Base-by-base conservation (phyloP, 2,888 invertebrate species). In the Volucella bombylans region DNA sequence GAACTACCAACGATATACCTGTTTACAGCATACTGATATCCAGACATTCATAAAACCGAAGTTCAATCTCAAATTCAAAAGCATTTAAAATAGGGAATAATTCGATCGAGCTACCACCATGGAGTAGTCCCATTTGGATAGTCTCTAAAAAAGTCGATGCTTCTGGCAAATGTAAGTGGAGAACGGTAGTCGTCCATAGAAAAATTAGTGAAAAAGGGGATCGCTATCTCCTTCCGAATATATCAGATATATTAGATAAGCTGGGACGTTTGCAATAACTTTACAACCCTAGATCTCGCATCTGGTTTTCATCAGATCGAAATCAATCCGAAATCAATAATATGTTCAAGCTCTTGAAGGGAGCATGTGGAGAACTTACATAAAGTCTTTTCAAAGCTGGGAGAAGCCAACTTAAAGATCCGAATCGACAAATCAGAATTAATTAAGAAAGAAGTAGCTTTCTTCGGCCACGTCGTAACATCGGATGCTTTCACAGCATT, bases 11-110 rank as follows among this genome's bases (percentile, higher is more conserved):
- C n/a, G n/a, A n/a, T n/a, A n/a, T n/a, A n/a, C n/a, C n/a, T n/a
- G n/a, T n/a, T n/a, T n/a, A n/a, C n/a, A 45, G 45, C 61, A 0
- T 62, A 62, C 61, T 49, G 31, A 62, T 62, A 62, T 8, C 62
- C 62, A 2, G 61, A 62, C 12, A 62, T 62, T 9, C 15, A n/a
- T n/a, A 47, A 47, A 47, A 14, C n/a, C 4, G 47, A 47, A 14
- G n/a, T n/a, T n/a, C n/a, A 47, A 14, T n/a, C 11, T n/a, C n/a
- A n/a, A 47, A 6, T 59, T 23, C 59, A 59, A 15, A 11, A 59
- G 8, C 43, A 43, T 10, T 14, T 57, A 39, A 57, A 57, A 39
- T 41, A 41, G 41, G 41, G 41, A 38, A 57, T 57, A 12, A 59
- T 59, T 18, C 12, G 59, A 43, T 18, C 43, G 18, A 59, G 59